Conservation (phyloP, 2,797 vertebrate species). For the Numenius phaeopus region DNA sequence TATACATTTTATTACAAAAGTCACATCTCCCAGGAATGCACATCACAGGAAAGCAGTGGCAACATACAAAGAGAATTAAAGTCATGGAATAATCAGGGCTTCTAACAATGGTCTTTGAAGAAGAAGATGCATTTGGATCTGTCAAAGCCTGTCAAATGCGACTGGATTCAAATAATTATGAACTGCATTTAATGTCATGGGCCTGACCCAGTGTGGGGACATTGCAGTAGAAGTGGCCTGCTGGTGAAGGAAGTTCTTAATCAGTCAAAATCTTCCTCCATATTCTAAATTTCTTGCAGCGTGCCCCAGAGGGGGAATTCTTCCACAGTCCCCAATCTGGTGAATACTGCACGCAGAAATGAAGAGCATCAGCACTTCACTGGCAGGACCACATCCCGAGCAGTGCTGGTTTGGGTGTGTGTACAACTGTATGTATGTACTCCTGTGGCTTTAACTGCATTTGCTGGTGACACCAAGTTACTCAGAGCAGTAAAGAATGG, state of each 20-base stretch:
- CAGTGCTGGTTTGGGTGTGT: background rate
- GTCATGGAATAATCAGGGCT: constrained; percentile 5
- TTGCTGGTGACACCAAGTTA: background rate
- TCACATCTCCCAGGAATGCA: background rate
- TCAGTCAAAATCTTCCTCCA: background rate
- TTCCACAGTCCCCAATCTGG: background rate
- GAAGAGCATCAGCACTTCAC: background rate
- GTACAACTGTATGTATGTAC: background rate
- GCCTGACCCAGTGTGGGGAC: background rate
- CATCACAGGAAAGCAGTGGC: background rate
- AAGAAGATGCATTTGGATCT: background rate
- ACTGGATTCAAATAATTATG: background rate
- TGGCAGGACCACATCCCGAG: background rate
- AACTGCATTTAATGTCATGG: background rate
- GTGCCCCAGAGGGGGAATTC: background rate
- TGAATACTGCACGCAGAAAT: background rate
- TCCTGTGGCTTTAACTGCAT: background rate
- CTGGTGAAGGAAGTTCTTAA: background rate
- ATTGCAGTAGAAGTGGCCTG: background rate
- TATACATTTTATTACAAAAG: background rate
- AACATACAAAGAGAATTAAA: background rate
- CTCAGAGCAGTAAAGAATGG: background rate
- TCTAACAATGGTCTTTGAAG: background rate
- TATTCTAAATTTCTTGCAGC: background rate
- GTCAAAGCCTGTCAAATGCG: background rate